Percentiles rank a stretch among this genome's conserved stretches.
Evolutionary conservation across 2,888 invertebrate genomes (phyloP).

Genomic region (Pemphredon lugubris): DNA sequence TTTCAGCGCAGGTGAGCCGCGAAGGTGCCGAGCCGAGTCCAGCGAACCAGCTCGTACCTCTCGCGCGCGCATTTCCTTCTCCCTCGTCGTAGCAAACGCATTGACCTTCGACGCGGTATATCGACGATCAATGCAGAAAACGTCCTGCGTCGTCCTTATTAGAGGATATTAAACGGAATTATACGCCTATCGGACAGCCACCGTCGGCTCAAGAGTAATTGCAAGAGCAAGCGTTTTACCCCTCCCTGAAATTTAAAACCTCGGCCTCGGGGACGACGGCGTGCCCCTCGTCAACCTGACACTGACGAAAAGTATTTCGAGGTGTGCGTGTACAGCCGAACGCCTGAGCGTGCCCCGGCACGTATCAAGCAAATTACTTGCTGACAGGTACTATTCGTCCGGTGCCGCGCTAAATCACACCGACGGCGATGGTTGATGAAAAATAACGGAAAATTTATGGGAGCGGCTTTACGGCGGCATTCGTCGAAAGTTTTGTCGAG

Average conservation of each 20-base stretch:
- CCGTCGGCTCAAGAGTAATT: conserved; percentile 21
- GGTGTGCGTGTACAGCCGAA: background rate
- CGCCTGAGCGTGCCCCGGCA: background rate
- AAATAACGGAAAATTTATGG: background rate
- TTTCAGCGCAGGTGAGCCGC: conserved; percentile 78
- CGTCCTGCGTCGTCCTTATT: conserved; percentile 24
- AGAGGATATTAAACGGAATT: conserved; percentile 8
- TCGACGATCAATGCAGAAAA: conserved; percentile 42
- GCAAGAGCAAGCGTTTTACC: conserved; percentile 28
- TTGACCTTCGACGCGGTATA: conserved; percentile 54
- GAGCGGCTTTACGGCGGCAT: background rate
- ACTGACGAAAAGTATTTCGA: conserved; percentile 8
- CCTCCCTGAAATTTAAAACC: conserved; percentile 44
- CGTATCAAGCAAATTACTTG: background rate
- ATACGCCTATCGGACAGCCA: conserved; percentile 9
- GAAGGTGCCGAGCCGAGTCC: conserved; percentile 68
- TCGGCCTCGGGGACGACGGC: conserved; percentile 14
- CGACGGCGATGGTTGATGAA: background rate
- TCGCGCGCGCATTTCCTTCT: conserved; percentile 55
- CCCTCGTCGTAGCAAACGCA: conserved; percentile 56
- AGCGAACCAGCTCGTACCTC: conserved; percentile 57
- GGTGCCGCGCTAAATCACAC: background rate
- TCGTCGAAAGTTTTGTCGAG: background rate
- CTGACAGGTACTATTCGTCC: background rate
- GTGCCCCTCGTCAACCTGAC: background rate